phyloP scores from a whole-genome alignment of 2,113 vertebrate species.

The Eptesicus fuscus region DNA sequence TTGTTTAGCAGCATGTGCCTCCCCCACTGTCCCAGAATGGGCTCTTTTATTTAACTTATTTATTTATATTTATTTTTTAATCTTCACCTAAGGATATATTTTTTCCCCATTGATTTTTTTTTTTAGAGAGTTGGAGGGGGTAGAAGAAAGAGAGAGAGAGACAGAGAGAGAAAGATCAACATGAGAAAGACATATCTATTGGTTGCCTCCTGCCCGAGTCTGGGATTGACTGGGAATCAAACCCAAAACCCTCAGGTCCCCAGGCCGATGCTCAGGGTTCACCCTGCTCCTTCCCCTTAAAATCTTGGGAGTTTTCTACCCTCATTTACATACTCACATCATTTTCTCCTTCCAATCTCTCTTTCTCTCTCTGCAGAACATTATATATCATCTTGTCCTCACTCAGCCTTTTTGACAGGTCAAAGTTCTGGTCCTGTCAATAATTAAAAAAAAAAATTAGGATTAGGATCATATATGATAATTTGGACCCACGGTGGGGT shows the following conservation, averaged over 20 bases:
- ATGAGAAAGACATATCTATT: no score
- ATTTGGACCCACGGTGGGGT: background rate
- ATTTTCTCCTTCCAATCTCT: slow-evolving; percentile 53
- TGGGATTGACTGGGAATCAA: no score
- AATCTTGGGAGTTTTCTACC: fast-evolving
- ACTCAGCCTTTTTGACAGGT: slow-evolving; percentile 52
- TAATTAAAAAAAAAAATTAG: background rate
- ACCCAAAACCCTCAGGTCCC: no score
- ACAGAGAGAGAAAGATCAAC: background rate
- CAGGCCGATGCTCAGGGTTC: background rate
- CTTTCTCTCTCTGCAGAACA: slow-evolving; percentile 60
- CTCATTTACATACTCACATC: slow-evolving; percentile 61
- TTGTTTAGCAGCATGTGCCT: background rate
- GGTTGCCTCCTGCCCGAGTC: no score
- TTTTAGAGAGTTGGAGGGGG: background rate
- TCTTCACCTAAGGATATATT: no score
- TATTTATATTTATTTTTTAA: background rate
- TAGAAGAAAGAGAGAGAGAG: background rate
- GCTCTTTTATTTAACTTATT: background rate
- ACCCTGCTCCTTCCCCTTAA: background rate
- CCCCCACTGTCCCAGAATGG: background rate
- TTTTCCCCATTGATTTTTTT: no score
- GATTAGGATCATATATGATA: background rate
- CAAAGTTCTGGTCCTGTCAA: slow-evolving; percentile 52
- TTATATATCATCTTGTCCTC: slow-evolving; percentile 39